Percentiles rank a stretch among this genome's conserved stretches.
Evolutionary conservation across 1,140 invertebrate species (phyloP).

Genomic region (Pararge aegeria): DNA sequence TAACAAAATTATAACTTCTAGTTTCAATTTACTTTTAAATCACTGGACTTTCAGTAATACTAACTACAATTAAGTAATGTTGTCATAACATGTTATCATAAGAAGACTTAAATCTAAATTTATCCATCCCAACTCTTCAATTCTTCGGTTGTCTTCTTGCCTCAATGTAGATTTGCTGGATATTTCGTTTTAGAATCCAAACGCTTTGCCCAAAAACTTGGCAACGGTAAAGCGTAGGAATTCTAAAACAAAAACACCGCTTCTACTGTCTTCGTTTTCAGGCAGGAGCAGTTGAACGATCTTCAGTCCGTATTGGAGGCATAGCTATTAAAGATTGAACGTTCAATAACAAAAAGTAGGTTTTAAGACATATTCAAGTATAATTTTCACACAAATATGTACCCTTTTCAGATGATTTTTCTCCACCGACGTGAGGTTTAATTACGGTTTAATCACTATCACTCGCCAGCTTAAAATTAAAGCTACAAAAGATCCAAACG

Average conservation of each 20-base stretch:
- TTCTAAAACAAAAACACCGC: conserved; percentile 71
- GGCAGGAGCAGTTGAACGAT: conserved; percentile 10
- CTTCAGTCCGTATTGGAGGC: neutral
- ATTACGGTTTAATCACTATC: too few relatives aligned
- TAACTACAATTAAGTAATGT: too few relatives aligned
- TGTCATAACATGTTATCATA: neutral
- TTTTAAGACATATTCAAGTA: neutral
- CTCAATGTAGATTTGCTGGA: conserved; percentile 30
- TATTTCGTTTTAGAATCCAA: conserved; percentile 78
- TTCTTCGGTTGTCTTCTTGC: conserved; percentile 21
- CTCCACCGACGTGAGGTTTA: too few relatives aligned
- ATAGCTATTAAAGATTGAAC: neutral
- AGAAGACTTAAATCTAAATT: too few relatives aligned
- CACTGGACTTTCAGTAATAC: too few relatives aligned
- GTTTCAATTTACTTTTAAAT: too few relatives aligned
- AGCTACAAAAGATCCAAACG: too few relatives aligned
- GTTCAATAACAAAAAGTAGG: neutral
- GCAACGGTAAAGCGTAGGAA: conserved; percentile 80
- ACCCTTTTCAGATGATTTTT: too few relatives aligned
- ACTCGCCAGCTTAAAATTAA: too few relatives aligned
- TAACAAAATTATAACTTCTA: too few relatives aligned
- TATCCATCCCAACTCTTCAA: neutral
- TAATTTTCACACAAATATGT: too few relatives aligned
- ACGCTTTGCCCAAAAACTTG: conserved; percentile 76
- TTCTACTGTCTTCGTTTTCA: conserved; percentile 22